These are phyloP conservation scores for Ceratina japonica DNA, from an alignment of 1,140 invertebrate species.

Conservation along the genomic window DNA sequence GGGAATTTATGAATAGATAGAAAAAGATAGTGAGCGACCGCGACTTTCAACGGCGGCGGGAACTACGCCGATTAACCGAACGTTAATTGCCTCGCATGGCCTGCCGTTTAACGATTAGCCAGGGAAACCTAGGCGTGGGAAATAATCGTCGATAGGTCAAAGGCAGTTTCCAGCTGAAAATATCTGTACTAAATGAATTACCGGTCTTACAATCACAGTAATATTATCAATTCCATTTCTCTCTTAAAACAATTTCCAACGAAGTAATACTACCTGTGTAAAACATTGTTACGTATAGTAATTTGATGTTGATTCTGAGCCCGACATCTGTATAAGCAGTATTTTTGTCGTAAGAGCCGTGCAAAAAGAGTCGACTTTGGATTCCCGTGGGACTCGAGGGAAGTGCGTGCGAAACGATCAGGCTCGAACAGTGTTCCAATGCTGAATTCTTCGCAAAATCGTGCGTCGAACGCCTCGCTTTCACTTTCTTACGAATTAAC, in stretches of 20 bases:
- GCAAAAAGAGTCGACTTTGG: not conserved
- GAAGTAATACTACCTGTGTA: too few species aligned
- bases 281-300: too few species aligned
- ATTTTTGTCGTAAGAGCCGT: too few species aligned
- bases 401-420: constrained; percentile 12
- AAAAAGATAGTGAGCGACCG: not conserved
- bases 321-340: too few species aligned
- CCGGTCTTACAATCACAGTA: not conserved
- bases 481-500: constrained; percentile 43
- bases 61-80: constrained; percentile 27
- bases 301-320: too few species aligned
- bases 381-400: not conserved
- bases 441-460: constrained; percentile 35
- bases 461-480: constrained; percentile 26
- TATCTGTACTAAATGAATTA: constrained; percentile 3
- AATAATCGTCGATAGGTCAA: constrained; percentile 4
- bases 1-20: constrained; percentile 15
- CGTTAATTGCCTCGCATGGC: not conserved
- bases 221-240: not conserved
- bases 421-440: not conserved
- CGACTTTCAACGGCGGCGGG: constrained; percentile 9
- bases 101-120: not conserved
- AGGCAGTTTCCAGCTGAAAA: constrained; percentile 12
- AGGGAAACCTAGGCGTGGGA: constrained; percentile 8
- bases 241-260: not conserved